Conservation (phyloP, 2,888 invertebrate genomes). For the Pseudoips prasinana region DNA sequence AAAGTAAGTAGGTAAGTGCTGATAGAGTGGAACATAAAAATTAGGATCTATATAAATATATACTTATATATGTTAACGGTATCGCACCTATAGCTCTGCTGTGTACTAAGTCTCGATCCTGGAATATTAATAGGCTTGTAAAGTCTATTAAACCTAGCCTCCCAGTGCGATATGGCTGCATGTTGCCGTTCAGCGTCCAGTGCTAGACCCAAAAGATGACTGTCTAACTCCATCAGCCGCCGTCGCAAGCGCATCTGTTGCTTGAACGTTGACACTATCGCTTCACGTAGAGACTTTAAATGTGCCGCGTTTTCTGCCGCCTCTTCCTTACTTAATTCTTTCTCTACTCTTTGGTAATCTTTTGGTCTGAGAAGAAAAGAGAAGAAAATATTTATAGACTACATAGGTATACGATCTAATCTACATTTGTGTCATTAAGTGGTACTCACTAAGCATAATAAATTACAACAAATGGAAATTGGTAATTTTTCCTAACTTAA, state of each 20-base stretch:
- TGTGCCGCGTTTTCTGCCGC: constrained; percentile 66
- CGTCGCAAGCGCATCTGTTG: constrained; percentile 95
- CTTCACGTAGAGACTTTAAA: constrained; percentile 88
- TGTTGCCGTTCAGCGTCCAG: constrained; percentile 95
- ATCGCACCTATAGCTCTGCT: constrained; percentile 81
- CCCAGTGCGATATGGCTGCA: constrained; percentile 94
- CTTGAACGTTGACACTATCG: constrained; percentile 93
- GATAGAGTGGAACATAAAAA: no score
- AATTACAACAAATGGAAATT: no score
- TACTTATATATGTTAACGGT: neutral
- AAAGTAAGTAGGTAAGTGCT: no score
- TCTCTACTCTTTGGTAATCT: constrained; percentile 49
- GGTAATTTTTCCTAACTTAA: no score
- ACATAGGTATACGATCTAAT: no score
- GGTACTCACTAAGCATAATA: no score
- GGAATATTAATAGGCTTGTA: constrained; percentile 84
- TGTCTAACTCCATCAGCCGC: constrained; percentile 94
- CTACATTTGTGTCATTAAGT: no score
- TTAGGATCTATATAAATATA: no score
- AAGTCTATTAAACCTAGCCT: constrained; percentile 89
- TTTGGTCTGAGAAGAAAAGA: constrained; percentile 50
- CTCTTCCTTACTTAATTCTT: constrained; percentile 49
- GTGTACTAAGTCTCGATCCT: constrained; percentile 82
- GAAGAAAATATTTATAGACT: no score
- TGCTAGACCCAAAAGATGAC: constrained; percentile 91